Evolutionary conservation across 1,140 invertebrate genomes (phyloP), one percentile per base, ranked within the genome.

Genomic region (Diprion similis): DNA sequence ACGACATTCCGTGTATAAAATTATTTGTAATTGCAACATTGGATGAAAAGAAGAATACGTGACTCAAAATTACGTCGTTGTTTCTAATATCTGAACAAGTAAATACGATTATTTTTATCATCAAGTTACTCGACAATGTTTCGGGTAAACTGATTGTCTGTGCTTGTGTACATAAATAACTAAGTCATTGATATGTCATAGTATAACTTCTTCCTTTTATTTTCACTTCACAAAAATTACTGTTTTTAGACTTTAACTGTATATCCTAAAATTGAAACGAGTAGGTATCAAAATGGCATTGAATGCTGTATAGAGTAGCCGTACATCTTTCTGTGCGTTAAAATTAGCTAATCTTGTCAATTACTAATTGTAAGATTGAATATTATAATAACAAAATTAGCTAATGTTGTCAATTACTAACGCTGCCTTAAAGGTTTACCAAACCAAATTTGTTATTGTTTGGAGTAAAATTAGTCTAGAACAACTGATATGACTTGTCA

Each of bases 371-470:
- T 37, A 37, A 37, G 24, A 1, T 37, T 37, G 11, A 9, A 59
- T 59, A 15, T 8, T 59, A 10, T 15, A 59, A 13, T 10, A 68
- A 19, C 13, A 68, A 45, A 7, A 19, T 45, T 19, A 19, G 15
- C 18, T 68, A 68, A 10, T 18, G 4, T 19, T 45, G 66, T 68
- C 66, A 68, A 68, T 68, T 68, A 68, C 6, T 9, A 10, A 17
- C 18, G 37, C 66, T 68, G 66, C 66, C 66, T 68, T 68, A 68
- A 68, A 17, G 66, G 66, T 68, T 68, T 45, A 68, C 0, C 13
- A 68, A 68, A 68, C 13, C 17, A 15, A 18, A 64, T 64, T 4
- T 64, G 59, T 64, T 64, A 64, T 15, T 64, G 59, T 17, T 15
- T 64, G 13, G 1, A 7, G 17, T 37, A 6, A 37, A 37, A 37